Conservation (phyloP, 2,888 invertebrate species). For the Timema cristinae region DNA sequence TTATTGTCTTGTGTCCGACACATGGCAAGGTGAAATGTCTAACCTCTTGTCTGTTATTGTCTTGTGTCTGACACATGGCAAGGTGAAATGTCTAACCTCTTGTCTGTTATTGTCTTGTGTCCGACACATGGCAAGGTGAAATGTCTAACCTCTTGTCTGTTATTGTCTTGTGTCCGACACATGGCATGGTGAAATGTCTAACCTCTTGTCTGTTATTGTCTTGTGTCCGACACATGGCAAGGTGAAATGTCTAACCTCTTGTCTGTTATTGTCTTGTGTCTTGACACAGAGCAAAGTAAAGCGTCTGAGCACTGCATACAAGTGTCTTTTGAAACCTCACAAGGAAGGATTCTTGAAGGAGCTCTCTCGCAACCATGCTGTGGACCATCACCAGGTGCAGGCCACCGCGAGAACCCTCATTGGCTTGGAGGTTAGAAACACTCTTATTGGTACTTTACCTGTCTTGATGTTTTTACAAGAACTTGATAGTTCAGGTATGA, state of each 20-base stretch:
- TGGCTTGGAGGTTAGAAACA: conserved; percentile 37
- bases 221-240: not conserved
- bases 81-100: too few species aligned
- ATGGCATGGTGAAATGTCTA: too few species aligned
- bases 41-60: too few species aligned
- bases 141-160: too few species aligned
- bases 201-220: too few species aligned
- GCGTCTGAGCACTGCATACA: conserved; percentile 42
- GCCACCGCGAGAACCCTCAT: conserved; percentile 43
- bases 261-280: too few species aligned
- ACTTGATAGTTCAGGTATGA: not conserved
- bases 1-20: conserved; percentile 29
- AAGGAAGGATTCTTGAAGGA: conserved; percentile 43
- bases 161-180: too few species aligned
- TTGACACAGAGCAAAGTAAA: conserved; percentile 44
- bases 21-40: conserved; percentile 44
- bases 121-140: too few species aligned
- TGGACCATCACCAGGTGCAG: conserved; percentile 45
- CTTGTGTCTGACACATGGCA: too few species aligned
- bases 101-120: too few species aligned
- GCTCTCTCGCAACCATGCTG: conserved; percentile 45
- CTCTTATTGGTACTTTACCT: not conserved
- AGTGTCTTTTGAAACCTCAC: conserved; percentile 36
- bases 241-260: not conserved
- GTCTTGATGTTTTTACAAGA: not conserved